Evolutionary conservation across 2,113 vertebrate species (phyloP), one percentile per base, ranked within the genome.

Genomic region (Sminthopsis crassicaudata): DNA sequence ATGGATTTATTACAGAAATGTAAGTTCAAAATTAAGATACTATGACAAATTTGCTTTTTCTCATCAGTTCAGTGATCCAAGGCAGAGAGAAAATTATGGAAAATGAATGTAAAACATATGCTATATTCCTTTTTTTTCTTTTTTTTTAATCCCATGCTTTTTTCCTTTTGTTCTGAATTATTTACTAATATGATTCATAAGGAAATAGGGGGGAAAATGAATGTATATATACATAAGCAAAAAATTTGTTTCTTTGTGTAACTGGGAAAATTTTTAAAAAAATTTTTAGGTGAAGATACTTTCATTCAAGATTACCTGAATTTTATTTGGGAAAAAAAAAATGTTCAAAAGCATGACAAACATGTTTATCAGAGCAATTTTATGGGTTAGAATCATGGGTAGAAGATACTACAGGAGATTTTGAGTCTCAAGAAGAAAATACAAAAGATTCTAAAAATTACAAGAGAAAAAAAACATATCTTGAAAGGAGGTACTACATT

Each of bases 311-410:
- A 8, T 95, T 95, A 95, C 93, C 90, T 92, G 90, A 51, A 60
- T 96, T 94, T 93, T 46, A 26, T 91, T 92, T 90, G 10, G 14
- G 9, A 42, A 88, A 51, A 93, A 93, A 55, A 52, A 48, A 48
- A 51, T 92, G n/a, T 1, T 94, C 54, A 96, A 92, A 96, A 97
- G 93, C 57, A 96, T 46, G 42, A 91, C 95, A 95, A 19, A 91
- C 94, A 60, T 95, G 92, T 22, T 92, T 91, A 92, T 36, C 50
- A 12, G 67, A 84, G 89, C 60, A 94, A 50, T 67, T 50, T 92
- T 93, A 89, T 60, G 92, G 92, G 48, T 94, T 53, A 93, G 46
- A 53, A 95, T 27, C 76, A 93, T 91, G 27, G 42, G 12, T 91
- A 14, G 30, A 36, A 67, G 50, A 94, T 88, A 24, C 50, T 23